Conservation (phyloP, 1,140 invertebrate species). For the Drosophila navojoa region DNA sequence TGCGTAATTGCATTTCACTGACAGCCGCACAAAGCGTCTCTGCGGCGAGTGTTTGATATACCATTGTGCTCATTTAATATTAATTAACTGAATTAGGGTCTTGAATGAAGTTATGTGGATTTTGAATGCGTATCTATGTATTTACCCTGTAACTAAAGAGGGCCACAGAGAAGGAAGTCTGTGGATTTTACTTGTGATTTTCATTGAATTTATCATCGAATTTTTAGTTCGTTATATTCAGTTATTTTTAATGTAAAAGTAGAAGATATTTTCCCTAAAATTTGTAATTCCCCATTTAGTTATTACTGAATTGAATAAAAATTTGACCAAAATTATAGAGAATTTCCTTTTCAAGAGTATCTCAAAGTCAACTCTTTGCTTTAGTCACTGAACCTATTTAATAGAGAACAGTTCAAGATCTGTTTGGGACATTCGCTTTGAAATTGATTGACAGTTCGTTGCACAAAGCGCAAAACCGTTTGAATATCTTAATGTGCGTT, state of each 20-base stretch:
- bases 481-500: slow-evolving; percentile 5
- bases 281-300: too few species aligned
- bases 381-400: background rate
- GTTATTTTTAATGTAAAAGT: too few species aligned
- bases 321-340: too few species aligned
- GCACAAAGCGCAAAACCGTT: slow-evolving; percentile 5
- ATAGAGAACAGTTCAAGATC: background rate
- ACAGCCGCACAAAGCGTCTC: background rate
- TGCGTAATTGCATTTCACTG: slow-evolving; percentile 8
- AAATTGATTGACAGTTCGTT: slow-evolving; percentile 8
- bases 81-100: slow-evolving; percentile 8
- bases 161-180: background rate
- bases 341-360: background rate
- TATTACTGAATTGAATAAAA: too few species aligned
- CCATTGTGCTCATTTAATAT: slow-evolving; percentile 4
- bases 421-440: slow-evolving; percentile 1
- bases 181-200: too few species aligned
- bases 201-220: background rate
- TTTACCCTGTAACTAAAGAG: background rate
- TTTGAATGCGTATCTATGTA: background rate
- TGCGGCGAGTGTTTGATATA: background rate
- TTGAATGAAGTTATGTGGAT: background rate
- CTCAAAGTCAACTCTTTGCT: background rate
- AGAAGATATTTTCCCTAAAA: too few species aligned
- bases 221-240: too few species aligned